Percentiles rank a stretch among this genome's conserved stretches.
These are phyloP conservation scores for Corythaeola cristata DNA, from an alignment of 2,113 vertebrate genomes.

Conservation along the genomic window DNA sequence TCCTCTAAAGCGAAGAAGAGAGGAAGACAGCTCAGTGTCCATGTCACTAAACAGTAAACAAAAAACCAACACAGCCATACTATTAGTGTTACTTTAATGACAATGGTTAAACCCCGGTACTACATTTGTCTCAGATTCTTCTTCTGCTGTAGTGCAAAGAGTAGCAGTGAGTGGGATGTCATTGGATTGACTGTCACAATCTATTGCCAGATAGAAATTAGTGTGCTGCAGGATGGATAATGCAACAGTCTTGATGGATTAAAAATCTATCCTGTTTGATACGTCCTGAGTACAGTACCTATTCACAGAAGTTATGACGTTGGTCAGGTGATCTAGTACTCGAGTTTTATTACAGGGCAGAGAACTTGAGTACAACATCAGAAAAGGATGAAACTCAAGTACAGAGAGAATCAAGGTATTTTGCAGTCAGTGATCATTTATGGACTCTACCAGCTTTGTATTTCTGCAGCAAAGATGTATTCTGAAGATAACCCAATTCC, in stretches of 20 bases:
- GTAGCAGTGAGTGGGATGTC: neutral
- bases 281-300: neutral
- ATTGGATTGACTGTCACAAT: neutral
- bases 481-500: neutral
- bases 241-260: neutral
- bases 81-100: neutral
- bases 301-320: neutral
- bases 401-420: neutral
- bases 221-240: neutral
- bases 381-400: neutral
- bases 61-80: neutral
- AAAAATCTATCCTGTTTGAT: neutral
- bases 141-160: neutral
- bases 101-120: neutral
- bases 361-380: neutral
- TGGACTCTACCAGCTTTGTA: neutral
- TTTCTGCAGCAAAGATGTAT: neutral
- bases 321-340: neutral
- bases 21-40: neutral
- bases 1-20: neutral
- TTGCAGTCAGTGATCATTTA: neutral
- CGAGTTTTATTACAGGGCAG: neutral
- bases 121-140: neutral
- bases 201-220: neutral
- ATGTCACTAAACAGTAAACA: neutral